Base-by-base conservation (phyloP, 35 echinoderm and acorn worm species). In the Apostichopus parvimensis region DNA sequence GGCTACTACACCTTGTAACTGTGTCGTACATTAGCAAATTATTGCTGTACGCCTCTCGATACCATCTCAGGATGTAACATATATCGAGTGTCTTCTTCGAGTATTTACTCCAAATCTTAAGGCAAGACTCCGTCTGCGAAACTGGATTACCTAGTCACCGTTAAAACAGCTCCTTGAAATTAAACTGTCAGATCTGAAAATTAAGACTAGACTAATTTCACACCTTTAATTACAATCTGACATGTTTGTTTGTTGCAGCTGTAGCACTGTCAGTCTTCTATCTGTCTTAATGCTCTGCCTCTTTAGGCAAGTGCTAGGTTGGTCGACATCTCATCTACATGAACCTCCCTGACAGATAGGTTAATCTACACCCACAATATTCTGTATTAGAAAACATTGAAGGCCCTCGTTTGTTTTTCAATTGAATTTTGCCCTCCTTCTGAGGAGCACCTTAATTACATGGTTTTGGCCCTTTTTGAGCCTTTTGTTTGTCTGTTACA, bases 81-180 rank as follows among this genome's bases (percentile, higher is more conserved):
- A 75, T 20, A 75, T 75, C 13, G 17, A 75, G 71, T 75, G 71
- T 75, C 15, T 4, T 75, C 71, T 75, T 75, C 13, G 17, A 75
- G 71, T 75, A 75, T 75, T 75, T 75, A 75, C 71, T 75, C 71
- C 71, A 75, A 75, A 75, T 75, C 71, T 75, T 75, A 18, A 75
- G 71, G 71, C 71, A 75, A 75, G 34, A 22, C 71, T 75, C 71
- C n/a, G 71, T 75, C 71, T 20, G 17, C n/a, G n/a, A 75, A 75
- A 13, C n/a, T 6, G 13, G n/a, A 18, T 75, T 22, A 20, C 71
- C n/a, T 75, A 75, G 71, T 22, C 71, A 22, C 17, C n/a, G n/a
- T 75, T 18, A 75, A 75, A 75, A 4, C 14, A 13, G 5, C 71
- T 6, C 15, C 71, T 75, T 75, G 71, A n/a, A 75, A 18, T 75